Evolutionary conservation across 2,113 vertebrate species (phyloP).

Genomic region (Lynx canadensis): DNA sequence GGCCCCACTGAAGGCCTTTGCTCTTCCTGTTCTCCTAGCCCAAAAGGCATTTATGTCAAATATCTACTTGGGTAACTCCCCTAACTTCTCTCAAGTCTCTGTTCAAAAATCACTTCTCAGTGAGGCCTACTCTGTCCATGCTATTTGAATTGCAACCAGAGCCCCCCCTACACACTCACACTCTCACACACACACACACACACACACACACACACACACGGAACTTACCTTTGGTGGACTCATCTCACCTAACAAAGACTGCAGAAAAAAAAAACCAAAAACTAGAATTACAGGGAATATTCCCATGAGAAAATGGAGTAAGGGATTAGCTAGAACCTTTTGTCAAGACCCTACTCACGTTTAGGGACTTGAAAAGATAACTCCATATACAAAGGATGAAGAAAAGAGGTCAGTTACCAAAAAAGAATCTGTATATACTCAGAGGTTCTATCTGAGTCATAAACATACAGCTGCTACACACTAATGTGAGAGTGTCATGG

Average conservation of each 20-base stretch:
- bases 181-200: no score
- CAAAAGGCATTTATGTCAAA: not conserved
- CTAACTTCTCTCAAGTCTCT: not conserved
- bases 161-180: no score
- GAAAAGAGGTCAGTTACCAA: not conserved
- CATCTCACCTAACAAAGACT: not conserved
- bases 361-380: constrained; percentile 43
- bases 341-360: not conserved
- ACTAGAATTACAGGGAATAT: not conserved
- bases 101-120: not conserved
- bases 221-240: not conserved
- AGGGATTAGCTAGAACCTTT: not conserved
- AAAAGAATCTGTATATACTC: not conserved
- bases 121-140: not conserved
- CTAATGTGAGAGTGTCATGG: not conserved
- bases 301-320: not conserved
- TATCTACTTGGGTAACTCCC: not conserved
- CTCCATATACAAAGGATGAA: not conserved
- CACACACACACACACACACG: no score
- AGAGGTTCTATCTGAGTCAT: not conserved
- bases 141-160: not conserved
- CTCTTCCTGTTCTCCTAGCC: not conserved
- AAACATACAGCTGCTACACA: not conserved
- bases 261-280: not conserved
- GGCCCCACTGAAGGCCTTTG: not conserved